Evolutionary conservation across 2,888 invertebrate genomes (phyloP), one percentile per base, ranked within the genome.

Genomic region (Pachycephus smyrnensis): DNA sequence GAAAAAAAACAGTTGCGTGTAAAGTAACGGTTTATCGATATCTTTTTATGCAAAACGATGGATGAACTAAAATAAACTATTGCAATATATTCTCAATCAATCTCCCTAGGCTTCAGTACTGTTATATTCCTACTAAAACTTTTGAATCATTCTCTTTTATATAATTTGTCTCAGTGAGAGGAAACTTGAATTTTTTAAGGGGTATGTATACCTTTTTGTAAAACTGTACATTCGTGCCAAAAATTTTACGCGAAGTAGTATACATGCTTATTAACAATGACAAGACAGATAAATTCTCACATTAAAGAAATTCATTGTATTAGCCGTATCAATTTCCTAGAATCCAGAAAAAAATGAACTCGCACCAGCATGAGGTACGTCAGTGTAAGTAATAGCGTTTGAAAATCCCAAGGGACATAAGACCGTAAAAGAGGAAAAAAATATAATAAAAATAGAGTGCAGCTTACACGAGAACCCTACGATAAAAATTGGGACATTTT

Each of bases 401-500:
- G 55, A 15, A 55, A 55, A 55, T 15, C 23, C 55, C 55, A 55
- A 55, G 55, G 55, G 55, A 55, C 1, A 23, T 55, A 55, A 55
- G 23, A 9, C 55, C 55, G 23, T 55, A 55, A 2, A 23, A 55
- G 2, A 15, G 9, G 9, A 23, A 55, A 55, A 15, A 15, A 9
- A 55, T 23, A 23, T 55, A 55, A 55, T 55, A 55, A 55, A 55
- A 55, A 55, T 55, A 4, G 55, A 55, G 55, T 55, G 55, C 55
- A 55, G 55, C 55, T 55, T 55, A 55, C 55, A 55, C 15, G 55
- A 55, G 23, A 23, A 23, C 55, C 23, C 55, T 55, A 55, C 55
- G 73, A 75, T 77, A 77, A 80, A 80, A 82, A 81, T 80, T 79
- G 80, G 77, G 73, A 77, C 76, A 75, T 82, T 81, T 82, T 81